Conservation (phyloP, 2,888 invertebrate genomes). For the Erebia palarica region DNA sequence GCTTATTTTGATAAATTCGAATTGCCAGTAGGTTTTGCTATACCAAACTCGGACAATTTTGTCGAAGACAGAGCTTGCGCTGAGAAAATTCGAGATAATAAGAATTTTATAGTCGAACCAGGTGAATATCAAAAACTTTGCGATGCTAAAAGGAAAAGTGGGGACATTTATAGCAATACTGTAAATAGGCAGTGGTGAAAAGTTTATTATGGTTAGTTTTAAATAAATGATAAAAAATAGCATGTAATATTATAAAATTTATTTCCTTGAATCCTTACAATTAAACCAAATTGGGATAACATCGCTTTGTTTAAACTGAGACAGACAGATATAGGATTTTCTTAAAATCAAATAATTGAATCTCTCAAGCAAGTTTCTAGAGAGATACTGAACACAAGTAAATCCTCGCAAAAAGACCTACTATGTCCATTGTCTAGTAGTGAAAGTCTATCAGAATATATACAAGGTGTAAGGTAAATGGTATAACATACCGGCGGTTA, state of each 20-base stretch:
- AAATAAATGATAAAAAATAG: constrained; percentile 6
- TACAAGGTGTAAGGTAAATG: too few relatives aligned
- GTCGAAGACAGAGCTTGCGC: constrained; percentile 58
- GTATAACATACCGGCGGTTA: too few relatives aligned
- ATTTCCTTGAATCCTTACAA: constrained; percentile 15
- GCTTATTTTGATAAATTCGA: constrained; percentile 37
- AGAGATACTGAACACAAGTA: too few relatives aligned
- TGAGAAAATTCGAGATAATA: constrained; percentile 48
- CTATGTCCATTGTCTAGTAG: too few relatives aligned
- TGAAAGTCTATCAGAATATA: too few relatives aligned
- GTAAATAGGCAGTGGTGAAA: background rate
- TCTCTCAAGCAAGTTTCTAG: too few relatives aligned
- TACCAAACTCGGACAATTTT: constrained; percentile 57
- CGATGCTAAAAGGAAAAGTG: constrained; percentile 31
- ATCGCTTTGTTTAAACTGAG: background rate
- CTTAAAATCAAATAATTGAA: background rate
- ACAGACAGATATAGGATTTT: background rate
- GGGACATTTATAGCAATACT: background rate
- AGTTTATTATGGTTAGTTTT: background rate
- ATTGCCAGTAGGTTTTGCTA: constrained; percentile 62
- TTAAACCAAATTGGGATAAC: background rate
- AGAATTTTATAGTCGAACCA: constrained; percentile 1
- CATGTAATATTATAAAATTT: constrained; percentile 13
- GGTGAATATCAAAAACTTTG: constrained; percentile 58
- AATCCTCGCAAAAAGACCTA: too few relatives aligned